Evolutionary conservation across 2,888 invertebrate genomes (phyloP), one percentile per base, ranked within the genome.

Genomic region (Argynnis bischoffii): DNA sequence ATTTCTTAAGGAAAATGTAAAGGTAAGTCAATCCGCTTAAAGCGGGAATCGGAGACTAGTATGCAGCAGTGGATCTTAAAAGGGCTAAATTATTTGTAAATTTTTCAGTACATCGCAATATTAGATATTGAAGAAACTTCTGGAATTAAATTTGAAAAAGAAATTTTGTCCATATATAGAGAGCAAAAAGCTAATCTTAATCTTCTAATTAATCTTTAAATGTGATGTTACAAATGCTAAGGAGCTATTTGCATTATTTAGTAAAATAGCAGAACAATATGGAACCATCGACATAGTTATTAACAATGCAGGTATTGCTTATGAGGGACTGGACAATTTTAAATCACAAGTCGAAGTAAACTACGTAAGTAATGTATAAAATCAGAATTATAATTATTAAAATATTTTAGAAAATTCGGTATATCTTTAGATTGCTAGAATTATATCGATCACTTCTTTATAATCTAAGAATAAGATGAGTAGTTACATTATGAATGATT

Each of bases 141-240:
- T 74, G 89, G 89, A 1, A 73, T 77, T 0, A 67, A 76, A 1
- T 73, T 89, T 2, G 88, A 90, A 71, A 70, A 64, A 0, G 83
- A 88, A 74, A 80, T 90, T 14, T 70, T 77, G 14, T 75, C 73
- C 66, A 87, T 81, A 72, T 88, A 84, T 46, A 88, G 88, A 5
- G 84, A 85, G 3, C 71, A 87, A 63, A 82, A 76, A 80, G 85
- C 86, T 2, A 89, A 86, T 82, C 90, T n/a, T n/a, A n/a, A n/a
- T n/a, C n/a, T n/a, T n/a, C n/a, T n/a, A n/a, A n/a, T n/a, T n/a
- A n/a, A n/a, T 88, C 74, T 86, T 88, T 76, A 85, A 86, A 78
- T 89, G 90, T 66, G 88, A 90, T 71, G 80, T 90, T 6, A 77
- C 86, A 2, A 79, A 87, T 63, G 87, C 87, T n/a, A 72, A 72